These are phyloP conservation scores for Rhynchopsitta pachyrhyncha DNA, from an alignment of 2,113 vertebrate genomes.

Conservation along the genomic window DNA sequence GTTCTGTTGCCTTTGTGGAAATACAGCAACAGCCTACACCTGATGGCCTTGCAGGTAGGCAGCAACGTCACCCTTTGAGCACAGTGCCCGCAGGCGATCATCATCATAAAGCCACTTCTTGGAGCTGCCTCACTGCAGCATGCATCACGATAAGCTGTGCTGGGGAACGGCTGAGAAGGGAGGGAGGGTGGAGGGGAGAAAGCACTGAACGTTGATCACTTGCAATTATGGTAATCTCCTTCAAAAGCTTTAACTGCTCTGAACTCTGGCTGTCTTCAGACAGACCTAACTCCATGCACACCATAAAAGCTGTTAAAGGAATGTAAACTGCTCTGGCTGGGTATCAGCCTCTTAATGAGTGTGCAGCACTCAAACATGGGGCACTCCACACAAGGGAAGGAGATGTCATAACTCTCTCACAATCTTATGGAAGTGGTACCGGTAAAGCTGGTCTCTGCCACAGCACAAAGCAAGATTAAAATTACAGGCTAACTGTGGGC, in stretches of 20 bases:
- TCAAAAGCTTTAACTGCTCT: slow-evolving; percentile 56
- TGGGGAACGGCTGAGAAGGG: background rate
- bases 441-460: background rate
- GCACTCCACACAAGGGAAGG: background rate
- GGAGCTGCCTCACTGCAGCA: background rate
- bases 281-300: slow-evolving; percentile 43
- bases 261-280: slow-evolving; percentile 62
- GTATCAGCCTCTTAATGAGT: slow-evolving; percentile 22
- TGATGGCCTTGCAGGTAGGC: background rate
- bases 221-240: slow-evolving; percentile 71
- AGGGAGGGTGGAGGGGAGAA: background rate
- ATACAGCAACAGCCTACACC: background rate
- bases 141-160: background rate
- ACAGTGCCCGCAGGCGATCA: background rate
- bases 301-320: slow-evolving; percentile 34
- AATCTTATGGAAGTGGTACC: background rate
- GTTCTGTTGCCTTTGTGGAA: slow-evolving; percentile 1
- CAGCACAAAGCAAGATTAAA: background rate
- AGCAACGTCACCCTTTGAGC: background rate
- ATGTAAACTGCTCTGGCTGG: slow-evolving; percentile 1
- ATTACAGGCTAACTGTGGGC: background rate
- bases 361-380: background rate
- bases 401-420: background rate
- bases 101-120: background rate
- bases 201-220: slow-evolving; percentile 52